Conservation (phyloP, 2,797 vertebrate species). For the Smutsia gigantea region DNA sequence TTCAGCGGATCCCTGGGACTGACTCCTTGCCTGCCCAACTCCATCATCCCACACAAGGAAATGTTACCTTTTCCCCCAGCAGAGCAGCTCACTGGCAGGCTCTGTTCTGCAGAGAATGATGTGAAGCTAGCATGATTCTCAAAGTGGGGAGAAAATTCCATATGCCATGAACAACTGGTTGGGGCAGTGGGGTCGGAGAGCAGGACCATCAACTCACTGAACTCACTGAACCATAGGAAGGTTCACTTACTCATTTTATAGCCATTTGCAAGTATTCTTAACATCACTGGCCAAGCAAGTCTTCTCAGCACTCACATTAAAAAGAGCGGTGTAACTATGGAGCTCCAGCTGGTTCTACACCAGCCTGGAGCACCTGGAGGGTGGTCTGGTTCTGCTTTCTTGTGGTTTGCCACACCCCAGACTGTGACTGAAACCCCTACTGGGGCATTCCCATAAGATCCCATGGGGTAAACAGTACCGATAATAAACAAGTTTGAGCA, state of each 20-base stretch:
- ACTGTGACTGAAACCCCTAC: neutral
- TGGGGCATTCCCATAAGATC: neutral
- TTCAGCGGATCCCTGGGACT: neutral
- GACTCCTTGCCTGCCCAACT: neutral
- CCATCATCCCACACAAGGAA: fast-evolving
- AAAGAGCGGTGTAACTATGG: neutral
- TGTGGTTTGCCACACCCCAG: slow-evolving; percentile 32
- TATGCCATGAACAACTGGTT: fast-evolving
- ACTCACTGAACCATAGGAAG: neutral
- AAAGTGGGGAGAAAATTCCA: neutral
- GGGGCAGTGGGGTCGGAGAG: neutral
- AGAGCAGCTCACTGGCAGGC: neutral
- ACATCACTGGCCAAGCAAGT: too few relatives aligned
- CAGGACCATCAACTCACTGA: neutral
- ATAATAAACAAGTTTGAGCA: neutral
- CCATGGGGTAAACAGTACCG: fast-evolving
- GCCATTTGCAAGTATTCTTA: too few relatives aligned
- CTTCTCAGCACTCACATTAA: neutral
- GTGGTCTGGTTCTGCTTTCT: slow-evolving; percentile 47
- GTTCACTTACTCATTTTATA: too few relatives aligned
- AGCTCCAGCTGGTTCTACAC: neutral
- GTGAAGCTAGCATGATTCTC: neutral
- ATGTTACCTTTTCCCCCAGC: too few relatives aligned
- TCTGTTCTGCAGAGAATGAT: neutral
- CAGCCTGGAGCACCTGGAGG: slow-evolving; percentile 31